Evolutionary conservation across 2,113 vertebrate genomes (phyloP).

Genomic region (Xenopus tropicalis): DNA sequence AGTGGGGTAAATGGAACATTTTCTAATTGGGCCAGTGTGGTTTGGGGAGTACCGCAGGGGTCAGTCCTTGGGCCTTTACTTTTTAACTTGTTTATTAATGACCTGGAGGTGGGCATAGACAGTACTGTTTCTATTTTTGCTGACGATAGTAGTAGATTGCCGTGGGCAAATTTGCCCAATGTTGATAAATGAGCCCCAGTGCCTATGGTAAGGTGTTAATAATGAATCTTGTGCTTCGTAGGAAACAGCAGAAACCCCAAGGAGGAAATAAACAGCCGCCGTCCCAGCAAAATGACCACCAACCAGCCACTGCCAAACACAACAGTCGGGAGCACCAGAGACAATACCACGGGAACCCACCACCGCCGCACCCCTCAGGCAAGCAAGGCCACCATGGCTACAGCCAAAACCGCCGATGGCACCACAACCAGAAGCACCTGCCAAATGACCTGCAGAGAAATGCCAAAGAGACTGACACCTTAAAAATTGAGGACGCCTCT

Average conservation of each 20-base stretch:
- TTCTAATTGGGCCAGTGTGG: too few species aligned
- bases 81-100: too few species aligned
- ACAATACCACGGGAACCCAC: slow-evolving; percentile 76
- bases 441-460: slow-evolving; percentile 66
- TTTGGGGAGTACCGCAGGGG: too few species aligned
- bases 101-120: too few species aligned
- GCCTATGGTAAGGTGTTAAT: too few species aligned
- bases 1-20: too few species aligned
- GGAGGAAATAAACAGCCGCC: slow-evolving; percentile 67
- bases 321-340: slow-evolving; percentile 75
- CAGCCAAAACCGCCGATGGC: slow-evolving; percentile 94
- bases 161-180: too few species aligned
- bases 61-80: too few species aligned
- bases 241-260: slow-evolving; percentile 82
- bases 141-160: too few species aligned
- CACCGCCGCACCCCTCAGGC: slow-evolving; percentile 68
- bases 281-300: slow-evolving; percentile 58
- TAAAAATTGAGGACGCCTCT: slow-evolving; percentile 66
- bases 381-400: slow-evolving; percentile 88
- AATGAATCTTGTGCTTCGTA: slow-evolving; percentile 56
- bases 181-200: too few species aligned
- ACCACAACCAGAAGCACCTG: slow-evolving; percentile 78
- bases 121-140: too few species aligned
- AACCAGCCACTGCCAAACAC: slow-evolving; percentile 69
- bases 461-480: slow-evolving; percentile 82